Evolutionary conservation across 2,888 invertebrate species (phyloP), one percentile per base, ranked within the genome.

Genomic region (Caenorhabditis auriculariae): DNA sequence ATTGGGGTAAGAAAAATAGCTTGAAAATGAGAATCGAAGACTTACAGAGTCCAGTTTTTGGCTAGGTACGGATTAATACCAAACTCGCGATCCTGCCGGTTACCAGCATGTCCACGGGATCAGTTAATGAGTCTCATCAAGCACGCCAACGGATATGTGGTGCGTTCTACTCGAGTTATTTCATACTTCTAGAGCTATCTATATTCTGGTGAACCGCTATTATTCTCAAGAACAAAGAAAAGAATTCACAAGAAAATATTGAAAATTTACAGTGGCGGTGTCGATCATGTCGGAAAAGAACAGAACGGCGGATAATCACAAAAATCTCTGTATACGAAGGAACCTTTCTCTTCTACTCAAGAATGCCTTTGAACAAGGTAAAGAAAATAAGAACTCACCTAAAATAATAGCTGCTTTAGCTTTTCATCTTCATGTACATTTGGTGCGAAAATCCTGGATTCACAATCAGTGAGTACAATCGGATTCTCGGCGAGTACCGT

Each of bases 311-410:
- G 17, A 63, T 67, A 9, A 69, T 69, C 44, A 69, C 69, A 3
- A 69, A 69, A 28, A 67, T 69, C 26, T 67, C 66, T 15, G 66
- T 69, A n/a, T 69, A 67, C 39, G 69, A 69, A 37, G 66, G 66
- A 15, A 67, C 69, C 2, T 69, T 69, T 35, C 56, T 69, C 2
- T 69, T 69, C 49, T 69, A 69, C 26, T 67, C 66, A 1, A 44
- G 69, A 3, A 69, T 69, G 66, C 69, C 69, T 9, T 59, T 67
- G 47, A 67, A 67, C 51, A 69, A 69, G 44, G 53, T 58, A 3
- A 23, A 7, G 12, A 15, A 41, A n/a, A n/a, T 15, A 12, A 9
- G 12, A 15, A 17, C 7, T 15, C 12, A 9, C 7, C 45, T 9
- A 24, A 45, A 45, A 9, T 23, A 9, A 29, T 12, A 28, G 3